phyloP scores from a whole-genome alignment of 2,113 vertebrate species.

The Ploceus nigricollis region DNA sequence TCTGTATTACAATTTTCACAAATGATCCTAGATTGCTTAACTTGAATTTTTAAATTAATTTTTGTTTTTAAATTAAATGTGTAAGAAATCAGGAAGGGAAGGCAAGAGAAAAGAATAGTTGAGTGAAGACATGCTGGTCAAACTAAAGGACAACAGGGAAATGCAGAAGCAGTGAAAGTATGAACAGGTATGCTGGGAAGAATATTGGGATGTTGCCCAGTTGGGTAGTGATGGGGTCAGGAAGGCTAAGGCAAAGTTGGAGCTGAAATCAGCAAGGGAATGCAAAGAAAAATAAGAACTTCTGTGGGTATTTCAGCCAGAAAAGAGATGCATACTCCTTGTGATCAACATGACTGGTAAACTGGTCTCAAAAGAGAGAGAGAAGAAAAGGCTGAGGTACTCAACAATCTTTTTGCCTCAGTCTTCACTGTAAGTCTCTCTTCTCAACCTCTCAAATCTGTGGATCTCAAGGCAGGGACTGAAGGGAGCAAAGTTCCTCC shows the following conservation, averaged over 20 bases:
- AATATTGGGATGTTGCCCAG: background rate
- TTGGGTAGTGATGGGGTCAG: background rate
- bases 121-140: background rate
- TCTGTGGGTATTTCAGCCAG: background rate
- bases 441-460: background rate
- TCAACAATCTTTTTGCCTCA: background rate
- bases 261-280: background rate
- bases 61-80: background rate
- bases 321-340: background rate
- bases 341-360: background rate
- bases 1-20: background rate
- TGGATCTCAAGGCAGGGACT: background rate
- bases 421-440: background rate
- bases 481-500: background rate
- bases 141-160: background rate
- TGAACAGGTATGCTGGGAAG: background rate
- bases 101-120: background rate
- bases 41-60: background rate
- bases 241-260: background rate
- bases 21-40: background rate
- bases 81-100: background rate
- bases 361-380: background rate
- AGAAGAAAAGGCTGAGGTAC: background rate
- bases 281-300: background rate
- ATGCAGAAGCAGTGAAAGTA: background rate